phyloP scores from a whole-genome alignment of 2,797 vertebrate species.

The Antrozous pallidus region DNA sequence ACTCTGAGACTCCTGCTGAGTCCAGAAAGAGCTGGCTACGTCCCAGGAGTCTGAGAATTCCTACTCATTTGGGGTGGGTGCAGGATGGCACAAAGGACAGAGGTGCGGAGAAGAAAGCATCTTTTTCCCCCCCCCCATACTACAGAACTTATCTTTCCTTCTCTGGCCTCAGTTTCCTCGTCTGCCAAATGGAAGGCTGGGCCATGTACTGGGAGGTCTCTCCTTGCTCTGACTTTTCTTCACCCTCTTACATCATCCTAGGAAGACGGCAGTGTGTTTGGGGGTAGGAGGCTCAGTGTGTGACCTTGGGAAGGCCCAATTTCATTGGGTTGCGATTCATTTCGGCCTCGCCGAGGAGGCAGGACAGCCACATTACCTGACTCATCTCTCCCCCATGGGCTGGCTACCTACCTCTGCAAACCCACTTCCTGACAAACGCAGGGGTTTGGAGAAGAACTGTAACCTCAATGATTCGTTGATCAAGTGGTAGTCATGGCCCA shows the following conservation, averaged over 20 bases:
- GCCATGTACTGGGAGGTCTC: neutral
- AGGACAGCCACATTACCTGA: neutral
- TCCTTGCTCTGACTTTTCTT: neutral
- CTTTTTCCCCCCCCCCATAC: no score
- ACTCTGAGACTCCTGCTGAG: neutral
- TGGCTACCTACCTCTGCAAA: neutral
- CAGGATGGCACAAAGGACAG: neutral
- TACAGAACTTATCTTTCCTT: no score
- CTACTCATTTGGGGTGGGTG: neutral
- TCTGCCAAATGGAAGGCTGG: neutral
- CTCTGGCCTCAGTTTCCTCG: neutral
- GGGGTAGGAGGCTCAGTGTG: neutral
- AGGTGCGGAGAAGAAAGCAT: neutral
- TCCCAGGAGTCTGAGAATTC: neutral
- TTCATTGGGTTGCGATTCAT: neutral
- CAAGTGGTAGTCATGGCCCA: neutral
- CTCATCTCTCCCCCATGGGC: neutral
- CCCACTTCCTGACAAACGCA: neutral
- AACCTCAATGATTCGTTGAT: neutral
- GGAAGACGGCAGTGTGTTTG: neutral
- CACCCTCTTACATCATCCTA: neutral
- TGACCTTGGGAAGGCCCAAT: slow-evolving; percentile 1
- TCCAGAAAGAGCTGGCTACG: neutral
- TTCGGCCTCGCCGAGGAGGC: neutral
- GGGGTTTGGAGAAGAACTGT: neutral